Evolutionary conservation across 2,888 invertebrate genomes (phyloP), one percentile per base, ranked within the genome.

Genomic region (Bibio marci): DNA sequence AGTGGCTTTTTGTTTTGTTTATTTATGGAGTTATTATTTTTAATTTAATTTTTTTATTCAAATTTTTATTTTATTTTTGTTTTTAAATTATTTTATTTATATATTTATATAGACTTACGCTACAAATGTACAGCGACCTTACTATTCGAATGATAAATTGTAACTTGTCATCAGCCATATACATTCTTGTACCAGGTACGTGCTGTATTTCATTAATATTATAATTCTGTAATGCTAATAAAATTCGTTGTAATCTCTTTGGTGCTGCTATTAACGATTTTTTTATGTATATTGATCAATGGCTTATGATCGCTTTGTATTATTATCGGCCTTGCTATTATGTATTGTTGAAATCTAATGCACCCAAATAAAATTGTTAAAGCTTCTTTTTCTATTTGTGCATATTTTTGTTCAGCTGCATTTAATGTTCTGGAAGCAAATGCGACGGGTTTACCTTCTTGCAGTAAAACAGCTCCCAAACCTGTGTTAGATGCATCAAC

Each of bases 381-480:
- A 7, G 44, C 43, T 30, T 22, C 37, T 11, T 49, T 48, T 32
- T 49, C 48, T 13, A 48, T 47, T 40, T 47, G 46, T 6, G 44
- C 40, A 38, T 44, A 48, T 12, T 41, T 43, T 17, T 43, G 13
- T 43, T 50, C 47, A 6, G 39, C 42, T 15, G 30, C 14, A 19
- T 40, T 40, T 30, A 42, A 30, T 14, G 17, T 28, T 28, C 37
- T 19, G 5, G 37, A 37, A 25, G 41, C 38, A 34, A 38, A 41
- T 12, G 35, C 35, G 13, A 43, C 31, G n/a, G 43, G 43, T 22
- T 34, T 43, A 12, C 35, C 31, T 13, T 38, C 35, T 30, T 43
- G 41, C 25, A 43, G 14, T 11, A 41, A 32, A 17, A 41, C 42
- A 34, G 38, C 38, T 5, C 28, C 28, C 13, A 28, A n/a, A 4